Base-by-base conservation (phyloP, 2,888 invertebrate genomes). In the Margaritifera margaritifera region DNA sequence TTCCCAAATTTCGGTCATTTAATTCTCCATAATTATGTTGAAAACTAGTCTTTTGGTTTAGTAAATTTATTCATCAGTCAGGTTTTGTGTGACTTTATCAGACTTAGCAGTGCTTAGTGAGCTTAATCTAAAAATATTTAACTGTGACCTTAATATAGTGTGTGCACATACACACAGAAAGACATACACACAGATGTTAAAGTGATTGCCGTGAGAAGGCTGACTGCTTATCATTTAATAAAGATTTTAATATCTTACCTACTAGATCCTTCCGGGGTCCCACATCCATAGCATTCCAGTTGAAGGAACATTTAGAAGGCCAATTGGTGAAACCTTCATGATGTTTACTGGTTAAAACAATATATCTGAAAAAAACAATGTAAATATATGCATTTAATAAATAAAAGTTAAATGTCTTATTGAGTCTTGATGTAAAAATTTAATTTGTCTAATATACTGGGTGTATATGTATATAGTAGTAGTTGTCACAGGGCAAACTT, bases 291-390 rank as follows among this genome's bases (percentile, higher is more conserved):
- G 95, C 90, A 88, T 96, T 96, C 96, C 96, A 96, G 84, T 94
- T 94, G 86, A 93, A 97, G 0, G 95, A 93, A 66, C 93, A 92
- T 77, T 92, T 92, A 0, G 95, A 95, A 22, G 95, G 95, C 93
- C 95, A 96, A 64, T 95, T 87, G 4, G 95, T 93, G 86, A 91
- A 96, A 0, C 96, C 96, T 87, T 96, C 96, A 88, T 96, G 96
- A 89, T 96, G 96, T 89, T 96, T 96, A 87, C 94, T 95, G 6
- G 96, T 96, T 55, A 96, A 87, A 0, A 96, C 95, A 1, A 96
- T 92, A 85, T 95, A 95, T 87, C 94, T 94, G 62, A 6, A 75
- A 65, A 20, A n/a, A 61, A 22, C 42, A 8, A 56, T 31, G 18
- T 54, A 27, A 64, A 60, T 42, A n/a, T n/a, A n/a, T n/a, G n/a